Evolutionary conservation across 2,113 vertebrate genomes (phyloP), one percentile per base, ranked within the genome.

Genomic region (Rhinolophus ferrumequinum): DNA sequence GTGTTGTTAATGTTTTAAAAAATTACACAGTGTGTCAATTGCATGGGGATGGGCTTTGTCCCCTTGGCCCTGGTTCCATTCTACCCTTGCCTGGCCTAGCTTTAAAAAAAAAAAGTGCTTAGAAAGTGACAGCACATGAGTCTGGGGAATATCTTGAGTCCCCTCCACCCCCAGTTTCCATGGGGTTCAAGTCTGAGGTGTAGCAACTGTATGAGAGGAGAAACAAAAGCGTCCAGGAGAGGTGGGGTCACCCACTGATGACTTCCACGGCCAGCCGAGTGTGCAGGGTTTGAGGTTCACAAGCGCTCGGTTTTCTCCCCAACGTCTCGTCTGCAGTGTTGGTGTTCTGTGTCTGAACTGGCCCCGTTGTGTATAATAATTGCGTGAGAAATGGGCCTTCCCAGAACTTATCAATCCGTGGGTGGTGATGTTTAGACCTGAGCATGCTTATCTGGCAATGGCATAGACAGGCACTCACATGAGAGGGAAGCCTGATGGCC

Each of bases 241-340:
- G 15, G 5, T 2, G 50, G 47, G 47, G 22, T 30, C 7, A 0
- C 38, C 16, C 8, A 47, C 13, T 69, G 41, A 41, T 41, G 22
- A 14, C 15, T n/a, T 30, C 35, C 66, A 15, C 15, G 15, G 54
- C 15, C 81, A n/a, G 1, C 5, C 0, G 1, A 33, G 13, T 16
- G 13, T 9, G 13, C 15, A 13, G 44, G 75, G 28, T 0, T 19
- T 10, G 8, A 33, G 52, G 47, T 6, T 21, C 88, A 24, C 24
- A 2, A 4, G 50, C 0, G 0, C 47, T 50, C 1, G 0, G 3
- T 52, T 13, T 62, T 44, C 26, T 56, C 72, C 66, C 0, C 1
- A 0, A 3, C 21, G 30, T 75, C 50, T 47, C 9, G 10, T 33
- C n/a, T 3, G 1, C 50, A 19, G 77, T n/a, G 89, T 10, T 28